These are phyloP conservation scores for Nyctereutes procyonoides DNA, from an alignment of 2,113 vertebrate species.

Conservation along the genomic window DNA sequence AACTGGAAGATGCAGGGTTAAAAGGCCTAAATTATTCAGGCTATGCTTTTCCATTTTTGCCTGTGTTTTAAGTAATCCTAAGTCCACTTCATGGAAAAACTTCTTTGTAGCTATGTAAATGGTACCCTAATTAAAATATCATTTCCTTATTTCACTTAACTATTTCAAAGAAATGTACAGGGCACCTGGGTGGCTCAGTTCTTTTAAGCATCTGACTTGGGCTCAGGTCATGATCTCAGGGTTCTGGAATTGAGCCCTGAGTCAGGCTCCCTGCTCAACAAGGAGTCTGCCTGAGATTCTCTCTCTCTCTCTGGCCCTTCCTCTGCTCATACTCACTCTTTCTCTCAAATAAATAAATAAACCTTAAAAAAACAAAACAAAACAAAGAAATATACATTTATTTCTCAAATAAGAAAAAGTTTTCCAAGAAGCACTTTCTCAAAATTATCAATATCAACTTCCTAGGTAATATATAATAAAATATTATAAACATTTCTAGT, in stretches of 20 bases:
- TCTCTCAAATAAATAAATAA: background rate
- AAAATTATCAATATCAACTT: constrained; percentile 26
- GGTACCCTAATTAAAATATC: constrained; percentile 22
- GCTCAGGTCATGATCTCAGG: background rate
- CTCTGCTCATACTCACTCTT: background rate
- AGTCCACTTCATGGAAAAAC: background rate
- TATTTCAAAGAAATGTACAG: background rate
- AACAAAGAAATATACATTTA: background rate
- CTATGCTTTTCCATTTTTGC: background rate
- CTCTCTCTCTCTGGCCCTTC: background rate
- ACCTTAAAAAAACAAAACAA: background rate
- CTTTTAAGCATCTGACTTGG: background rate
- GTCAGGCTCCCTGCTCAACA: background rate
- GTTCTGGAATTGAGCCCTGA: background rate
- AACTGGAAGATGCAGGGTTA: constrained; percentile 4
- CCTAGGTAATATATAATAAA: background rate
- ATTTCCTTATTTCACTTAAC: constrained; percentile 41
- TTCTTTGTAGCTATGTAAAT: background rate
- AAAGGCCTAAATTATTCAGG: background rate
- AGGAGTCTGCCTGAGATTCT: background rate
- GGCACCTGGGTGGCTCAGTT: background rate
- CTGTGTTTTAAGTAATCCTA: constrained; percentile 41
- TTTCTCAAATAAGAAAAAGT: background rate
- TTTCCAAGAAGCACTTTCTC: constrained; percentile 34
- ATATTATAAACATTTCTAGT: background rate